Conservation (phyloP, 1,140 invertebrate species). For the Dufourea novaeangliae region DNA sequence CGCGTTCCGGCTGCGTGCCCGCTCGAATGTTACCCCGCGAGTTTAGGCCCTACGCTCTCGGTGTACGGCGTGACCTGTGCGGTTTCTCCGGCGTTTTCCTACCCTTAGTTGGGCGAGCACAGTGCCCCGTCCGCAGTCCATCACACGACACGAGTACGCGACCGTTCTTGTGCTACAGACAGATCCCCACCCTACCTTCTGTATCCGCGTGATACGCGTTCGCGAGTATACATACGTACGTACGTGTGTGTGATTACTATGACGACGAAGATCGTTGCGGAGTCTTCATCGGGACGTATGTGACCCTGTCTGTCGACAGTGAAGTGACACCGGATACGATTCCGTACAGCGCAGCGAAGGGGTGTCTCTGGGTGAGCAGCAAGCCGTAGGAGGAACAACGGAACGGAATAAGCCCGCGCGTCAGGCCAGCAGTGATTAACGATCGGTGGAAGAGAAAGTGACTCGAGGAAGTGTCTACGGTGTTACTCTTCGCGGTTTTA, state of each 20-base stretch:
- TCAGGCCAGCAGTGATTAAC: slow-evolving; percentile 44
- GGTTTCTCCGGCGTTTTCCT: slow-evolving; percentile 73
- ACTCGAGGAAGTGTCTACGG: slow-evolving; percentile 52
- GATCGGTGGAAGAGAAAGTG: slow-evolving; percentile 53
- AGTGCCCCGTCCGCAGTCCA: slow-evolving; percentile 67
- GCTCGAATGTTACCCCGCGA: slow-evolving; percentile 50
- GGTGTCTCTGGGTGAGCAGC: no score
- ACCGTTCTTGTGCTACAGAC: no score
- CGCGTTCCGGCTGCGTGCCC: slow-evolving; percentile 38
- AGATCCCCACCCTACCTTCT: no score
- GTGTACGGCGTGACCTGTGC: slow-evolving; percentile 75
- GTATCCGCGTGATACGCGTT: no score
- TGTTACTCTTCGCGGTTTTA: slow-evolving; percentile 46
- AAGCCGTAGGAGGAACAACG: neutral
- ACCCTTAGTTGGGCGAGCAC: slow-evolving; percentile 70
- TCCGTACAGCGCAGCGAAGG: no score
- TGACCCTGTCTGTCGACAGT: no score
- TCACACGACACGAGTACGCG: slow-evolving; percentile 61
- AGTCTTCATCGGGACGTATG: no score
- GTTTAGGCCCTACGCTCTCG: no score
- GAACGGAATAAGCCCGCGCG: neutral
- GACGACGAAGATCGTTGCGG: no score
- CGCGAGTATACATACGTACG: no score
- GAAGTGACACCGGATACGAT: no score
- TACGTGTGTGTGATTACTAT: no score